These are phyloP conservation scores for Catostylus mosaicus DNA, from an alignment of 30 jellyfish, hydroid and myxozoan species.

Conservation along the genomic window DNA sequence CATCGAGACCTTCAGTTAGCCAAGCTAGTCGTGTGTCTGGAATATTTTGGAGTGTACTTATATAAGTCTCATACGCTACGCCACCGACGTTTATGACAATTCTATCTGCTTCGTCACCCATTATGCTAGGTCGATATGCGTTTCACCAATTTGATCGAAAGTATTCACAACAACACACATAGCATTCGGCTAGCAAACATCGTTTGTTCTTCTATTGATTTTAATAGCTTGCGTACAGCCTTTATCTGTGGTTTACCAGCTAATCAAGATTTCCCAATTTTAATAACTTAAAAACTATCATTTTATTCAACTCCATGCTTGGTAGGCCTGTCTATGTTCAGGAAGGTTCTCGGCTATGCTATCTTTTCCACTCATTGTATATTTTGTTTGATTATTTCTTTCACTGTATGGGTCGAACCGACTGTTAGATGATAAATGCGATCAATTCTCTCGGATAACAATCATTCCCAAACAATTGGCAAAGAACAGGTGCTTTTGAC, in stretches of 20 bases:
- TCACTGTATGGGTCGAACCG: conserved; percentile 17
- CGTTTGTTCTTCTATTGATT: conserved; percentile 9
- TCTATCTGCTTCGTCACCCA: conserved; percentile 87
- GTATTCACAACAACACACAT: neutral
- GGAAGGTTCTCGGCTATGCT: neutral
- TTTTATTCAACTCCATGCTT: neutral
- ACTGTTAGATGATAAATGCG: conserved; percentile 53
- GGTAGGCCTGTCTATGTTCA: neutral
- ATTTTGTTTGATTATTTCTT: neutral
- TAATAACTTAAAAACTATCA: neutral
- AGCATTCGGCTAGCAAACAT: neutral
- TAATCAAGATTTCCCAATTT: neutral
- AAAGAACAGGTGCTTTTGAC: conserved; percentile 54
- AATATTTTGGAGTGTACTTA: conserved; percentile 89
- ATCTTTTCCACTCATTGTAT: neutral
- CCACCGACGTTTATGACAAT: conserved; percentile 87
- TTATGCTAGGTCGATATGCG: neutral
- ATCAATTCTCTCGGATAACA: conserved; percentile 47
- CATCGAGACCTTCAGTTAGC: conserved; percentile 87
- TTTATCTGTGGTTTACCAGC: conserved; percentile 14
- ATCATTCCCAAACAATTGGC: conserved; percentile 49
- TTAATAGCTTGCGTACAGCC: conserved; percentile 4
- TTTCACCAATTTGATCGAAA: conserved; percentile 15
- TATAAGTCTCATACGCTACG: conserved; percentile 81
- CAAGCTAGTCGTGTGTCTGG: conserved; percentile 97